These are phyloP conservation scores for Ptychadena robeensis DNA, from an alignment of 2,797 vertebrate genomes.

Conservation along the genomic window DNA sequence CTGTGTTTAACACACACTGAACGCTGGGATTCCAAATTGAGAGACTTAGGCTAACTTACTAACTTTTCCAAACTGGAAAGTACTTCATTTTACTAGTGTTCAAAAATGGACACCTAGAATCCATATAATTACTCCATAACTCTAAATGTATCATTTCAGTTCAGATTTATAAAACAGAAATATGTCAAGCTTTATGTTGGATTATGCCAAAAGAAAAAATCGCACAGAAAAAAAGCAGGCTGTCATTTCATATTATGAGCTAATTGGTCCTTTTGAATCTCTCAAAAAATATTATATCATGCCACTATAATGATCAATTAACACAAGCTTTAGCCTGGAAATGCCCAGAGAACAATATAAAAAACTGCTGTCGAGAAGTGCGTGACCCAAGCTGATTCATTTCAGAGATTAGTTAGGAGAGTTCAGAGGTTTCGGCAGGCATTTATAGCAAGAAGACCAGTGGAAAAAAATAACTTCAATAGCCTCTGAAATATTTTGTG, in stretches of 20 bases:
- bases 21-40: too few relatives aligned
- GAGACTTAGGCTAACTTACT: too few relatives aligned
- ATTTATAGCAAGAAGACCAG: conserved; percentile 26
- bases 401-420: conserved; percentile 37
- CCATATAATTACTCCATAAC: neutral
- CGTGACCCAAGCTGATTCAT: conserved; percentile 44
- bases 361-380: neutral
- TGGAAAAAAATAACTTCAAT: conserved; percentile 51
- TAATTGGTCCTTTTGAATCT: conserved; percentile 29
- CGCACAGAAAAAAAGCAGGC: neutral
- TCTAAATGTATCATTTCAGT: neutral
- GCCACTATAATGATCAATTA: conserved; percentile 28
- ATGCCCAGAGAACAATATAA: neutral
- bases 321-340: conserved; percentile 6
- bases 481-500: conserved; percentile 44
- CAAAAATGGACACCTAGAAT: too few relatives aligned
- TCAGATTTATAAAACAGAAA: neutral
- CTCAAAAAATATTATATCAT: neutral
- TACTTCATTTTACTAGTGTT: too few relatives aligned
- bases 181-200: neutral
- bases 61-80: too few relatives aligned
- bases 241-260: conserved; percentile 3
- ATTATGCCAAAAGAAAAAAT: neutral
- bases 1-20: too few relatives aligned
- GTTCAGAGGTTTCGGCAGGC: conserved; percentile 11